A percentile compares a stretch with the other conserved stretches of the same genome.
phyloP scores from a whole-genome alignment of 1,140 invertebrate genomes.

The Drosophila novamexicana region DNA sequence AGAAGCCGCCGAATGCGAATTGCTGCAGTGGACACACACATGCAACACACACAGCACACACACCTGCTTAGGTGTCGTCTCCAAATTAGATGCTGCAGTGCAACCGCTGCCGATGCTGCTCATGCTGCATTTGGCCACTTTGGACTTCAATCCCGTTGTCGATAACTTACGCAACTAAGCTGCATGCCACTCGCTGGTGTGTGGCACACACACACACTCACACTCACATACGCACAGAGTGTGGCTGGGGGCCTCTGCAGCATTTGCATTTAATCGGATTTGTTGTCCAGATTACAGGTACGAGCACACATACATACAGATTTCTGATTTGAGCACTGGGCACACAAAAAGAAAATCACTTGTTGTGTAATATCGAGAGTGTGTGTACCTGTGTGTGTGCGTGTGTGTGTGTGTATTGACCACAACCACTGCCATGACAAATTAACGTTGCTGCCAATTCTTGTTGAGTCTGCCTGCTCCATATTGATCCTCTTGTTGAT shows the following conservation, averaged over 20 bases:
- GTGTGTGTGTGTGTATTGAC: constrained; percentile 42
- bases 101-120: constrained; percentile 47
- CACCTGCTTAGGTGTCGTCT: constrained; percentile 20
- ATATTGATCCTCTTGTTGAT: constrained; percentile 46
- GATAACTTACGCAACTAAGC: constrained; percentile 81
- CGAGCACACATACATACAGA: constrained; percentile 19
- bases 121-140: constrained; percentile 19
- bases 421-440: constrained; percentile 74
- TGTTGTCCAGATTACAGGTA: constrained; percentile 75
- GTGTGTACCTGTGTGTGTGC: constrained; percentile 13
- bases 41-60: constrained; percentile 4
- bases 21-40: constrained; percentile 52
- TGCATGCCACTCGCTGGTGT: constrained; percentile 35
- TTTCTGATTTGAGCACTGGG: constrained; percentile 32
- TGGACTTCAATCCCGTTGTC: constrained; percentile 33
- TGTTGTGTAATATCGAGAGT: constrained; percentile 67
- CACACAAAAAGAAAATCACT: constrained; percentile 61
- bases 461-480: constrained; percentile 27
- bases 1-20: constrained; percentile 59
- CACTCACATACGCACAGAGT: neutral
- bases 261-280: constrained; percentile 82
- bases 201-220: neutral
- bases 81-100: constrained; percentile 62
- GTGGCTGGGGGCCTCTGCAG: constrained; percentile 20
- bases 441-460: constrained; percentile 71